Evolutionary conservation across 2,888 invertebrate species (phyloP).

Genomic region (Cheilosia scutellata): DNA sequence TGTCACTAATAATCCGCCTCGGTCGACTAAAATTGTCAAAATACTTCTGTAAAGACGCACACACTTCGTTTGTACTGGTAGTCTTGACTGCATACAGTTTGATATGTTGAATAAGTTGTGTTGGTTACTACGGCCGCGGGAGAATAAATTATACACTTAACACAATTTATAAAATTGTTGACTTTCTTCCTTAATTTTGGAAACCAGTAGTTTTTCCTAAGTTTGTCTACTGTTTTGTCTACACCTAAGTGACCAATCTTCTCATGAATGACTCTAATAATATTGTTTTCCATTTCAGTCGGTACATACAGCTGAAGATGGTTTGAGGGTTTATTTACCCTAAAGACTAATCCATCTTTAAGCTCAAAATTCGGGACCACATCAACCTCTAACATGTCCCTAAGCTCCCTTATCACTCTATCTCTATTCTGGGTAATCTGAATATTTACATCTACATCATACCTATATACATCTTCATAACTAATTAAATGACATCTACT

Average conservation of each 20-base stretch:
- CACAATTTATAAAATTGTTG: too few relatives aligned
- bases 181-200: not conserved
- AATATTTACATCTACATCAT: constrained; percentile 4
- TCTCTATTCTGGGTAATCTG: constrained; percentile 29
- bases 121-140: too few relatives aligned
- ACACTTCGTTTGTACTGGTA: constrained; percentile 30
- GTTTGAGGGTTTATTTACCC: not conserved
- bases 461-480: not conserved
- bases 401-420: not conserved
- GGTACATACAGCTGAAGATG: not conserved
- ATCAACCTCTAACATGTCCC: constrained; percentile 6
- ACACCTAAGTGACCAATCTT: constrained; percentile 22
- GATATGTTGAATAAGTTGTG: too few relatives aligned
- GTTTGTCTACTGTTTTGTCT: not conserved
- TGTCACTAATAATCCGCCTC: constrained; percentile 19
- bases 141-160: too few relatives aligned
- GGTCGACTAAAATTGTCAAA: constrained; percentile 44
- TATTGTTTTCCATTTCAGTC: constrained; percentile 31
- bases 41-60: constrained; percentile 16
- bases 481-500: constrained; percentile 2
- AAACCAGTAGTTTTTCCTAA: constrained; percentile 38
- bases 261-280: constrained; percentile 30
- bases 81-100: constrained; percentile 25
- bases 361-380: not conserved
- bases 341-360: constrained; percentile 21